These are phyloP conservation scores for Ciconia maguari DNA, from an alignment of 2,113 vertebrate species.

Conservation along the genomic window DNA sequence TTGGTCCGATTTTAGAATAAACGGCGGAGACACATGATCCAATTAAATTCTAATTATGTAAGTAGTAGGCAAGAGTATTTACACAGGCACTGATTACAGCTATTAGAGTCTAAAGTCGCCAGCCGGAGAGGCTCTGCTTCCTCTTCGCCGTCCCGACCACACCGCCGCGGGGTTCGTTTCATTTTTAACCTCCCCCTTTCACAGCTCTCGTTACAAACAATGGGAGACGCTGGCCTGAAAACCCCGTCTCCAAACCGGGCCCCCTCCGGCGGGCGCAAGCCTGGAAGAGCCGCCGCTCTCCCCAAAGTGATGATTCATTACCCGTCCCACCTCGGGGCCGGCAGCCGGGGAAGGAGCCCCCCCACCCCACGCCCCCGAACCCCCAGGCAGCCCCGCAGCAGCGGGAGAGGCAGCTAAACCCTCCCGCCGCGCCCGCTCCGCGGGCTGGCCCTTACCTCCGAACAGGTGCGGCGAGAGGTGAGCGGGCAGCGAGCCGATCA, in stretches of 20 bases:
- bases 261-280: neutral
- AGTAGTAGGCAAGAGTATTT: slow-evolving; percentile 44
- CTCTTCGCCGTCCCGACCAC: neutral
- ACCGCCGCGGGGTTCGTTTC: neutral
- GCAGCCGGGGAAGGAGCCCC: neutral
- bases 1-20: slow-evolving; percentile 45
- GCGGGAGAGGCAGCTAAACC: neutral
- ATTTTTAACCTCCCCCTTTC: neutral
- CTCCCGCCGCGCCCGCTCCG: neutral
- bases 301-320: neutral
- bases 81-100: slow-evolving; percentile 26
- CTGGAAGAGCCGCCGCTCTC: neutral
- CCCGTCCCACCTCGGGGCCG: neutral
- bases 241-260: neutral
- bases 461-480: slow-evolving; percentile 95
- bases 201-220: neutral
- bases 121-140: neutral
- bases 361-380: neutral
- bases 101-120: slow-evolving; percentile 26
- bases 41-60: slow-evolving; percentile 66
- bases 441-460: slow-evolving; percentile 79
- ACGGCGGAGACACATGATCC: slow-evolving; percentile 28
- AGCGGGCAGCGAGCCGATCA: slow-evolving; percentile 89
- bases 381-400: neutral
- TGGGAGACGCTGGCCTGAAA: neutral